phyloP scores from a whole-genome alignment of 2,113 vertebrate species.

The Vimba vimba region DNA sequence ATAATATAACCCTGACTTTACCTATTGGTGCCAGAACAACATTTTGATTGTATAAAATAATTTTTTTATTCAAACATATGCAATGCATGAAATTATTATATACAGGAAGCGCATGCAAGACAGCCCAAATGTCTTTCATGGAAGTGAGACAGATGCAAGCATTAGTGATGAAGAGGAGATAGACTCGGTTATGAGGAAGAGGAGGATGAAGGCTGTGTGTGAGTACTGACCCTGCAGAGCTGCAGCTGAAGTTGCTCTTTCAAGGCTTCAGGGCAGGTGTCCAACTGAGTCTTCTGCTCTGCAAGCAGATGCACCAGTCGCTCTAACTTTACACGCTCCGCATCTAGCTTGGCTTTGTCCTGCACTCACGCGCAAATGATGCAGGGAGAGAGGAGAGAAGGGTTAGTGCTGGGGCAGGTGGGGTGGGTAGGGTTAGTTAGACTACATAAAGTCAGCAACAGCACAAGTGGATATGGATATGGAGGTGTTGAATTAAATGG shows the following conservation, averaged over 20 bases:
- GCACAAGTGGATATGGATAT: conserved; percentile 13
- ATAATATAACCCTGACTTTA: neutral
- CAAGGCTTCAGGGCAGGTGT: conserved; percentile 98
- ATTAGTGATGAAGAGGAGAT: neutral
- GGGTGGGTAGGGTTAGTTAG: conserved; percentile 47
- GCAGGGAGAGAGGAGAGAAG: conserved; percentile 52
- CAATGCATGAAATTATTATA: neutral
- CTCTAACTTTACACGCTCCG: conserved; percentile 95
- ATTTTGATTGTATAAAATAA: neutral
- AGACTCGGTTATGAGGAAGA: neutral
- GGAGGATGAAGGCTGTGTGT: conserved; percentile 48
- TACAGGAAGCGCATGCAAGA: neutral
- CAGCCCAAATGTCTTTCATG: neutral
- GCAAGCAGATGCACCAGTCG: conserved; percentile 95
- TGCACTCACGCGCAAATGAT: conserved; percentile 71
- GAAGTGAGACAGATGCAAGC: neutral
- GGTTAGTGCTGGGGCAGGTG: conserved; percentile 52
- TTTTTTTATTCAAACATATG: no score
- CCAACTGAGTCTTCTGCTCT: conserved; percentile 96
- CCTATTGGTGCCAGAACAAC: neutral
- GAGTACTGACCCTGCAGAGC: conserved; percentile 97
- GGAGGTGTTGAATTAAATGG: conserved; percentile 47
- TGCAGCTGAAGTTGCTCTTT: conserved; percentile 97
- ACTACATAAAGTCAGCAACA: conserved; percentile 22
- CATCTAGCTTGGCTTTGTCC: conserved; percentile 91